Base-by-base conservation (phyloP, 2,888 invertebrate genomes). In the Drymonia ruficornis region DNA sequence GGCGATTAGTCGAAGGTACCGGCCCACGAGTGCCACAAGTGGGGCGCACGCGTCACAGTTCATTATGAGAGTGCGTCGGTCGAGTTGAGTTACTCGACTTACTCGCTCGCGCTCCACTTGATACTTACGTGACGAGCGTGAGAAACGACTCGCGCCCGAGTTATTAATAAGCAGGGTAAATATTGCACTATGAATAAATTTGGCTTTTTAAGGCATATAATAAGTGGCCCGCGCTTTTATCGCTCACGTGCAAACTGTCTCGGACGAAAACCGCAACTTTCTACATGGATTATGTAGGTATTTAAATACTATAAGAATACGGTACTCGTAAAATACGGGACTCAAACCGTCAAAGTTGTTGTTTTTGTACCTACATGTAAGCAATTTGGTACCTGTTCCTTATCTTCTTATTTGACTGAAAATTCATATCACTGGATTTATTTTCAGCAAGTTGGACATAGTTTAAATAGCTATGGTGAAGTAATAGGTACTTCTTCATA, bases 1-100 rank as follows among this genome's bases (percentile, higher is more conserved):
- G 77, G 73, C 76, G 78, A 81, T 82, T 78, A 78, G 73, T 58
- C 65, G 80, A 81, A 82, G 74, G 72, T 76, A 76, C 80, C 80
- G 76, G 63, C 67, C 67, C 65, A n/a, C n/a, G n/a, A n/a, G n/a
- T n/a, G n/a, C n/a, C 67, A 55, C 62, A 80, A 78, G 73, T 76
- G 68, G 78, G 68, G 68, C 78, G 79, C 78, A 78, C 78, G 78
- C 81, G 80, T 81, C 80, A 74, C 70, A 72, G 67, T 76, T 74
- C 67, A 62, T 70, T 72, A 76, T 75, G 71, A 70, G 63, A 61
- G 65, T 67, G 64, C 59, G 55, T 31, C 66, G 56, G 63, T 62
- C 50, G 49, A 56, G 56, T 63, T 52, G 19, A 43, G 43, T 43
- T 19, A 13, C 43, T 43, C 75, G 19, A 43, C 19, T 43, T 19